Evolutionary conservation across 1,140 invertebrate genomes (phyloP).

Genomic region (Steinernema khuongi): DNA sequence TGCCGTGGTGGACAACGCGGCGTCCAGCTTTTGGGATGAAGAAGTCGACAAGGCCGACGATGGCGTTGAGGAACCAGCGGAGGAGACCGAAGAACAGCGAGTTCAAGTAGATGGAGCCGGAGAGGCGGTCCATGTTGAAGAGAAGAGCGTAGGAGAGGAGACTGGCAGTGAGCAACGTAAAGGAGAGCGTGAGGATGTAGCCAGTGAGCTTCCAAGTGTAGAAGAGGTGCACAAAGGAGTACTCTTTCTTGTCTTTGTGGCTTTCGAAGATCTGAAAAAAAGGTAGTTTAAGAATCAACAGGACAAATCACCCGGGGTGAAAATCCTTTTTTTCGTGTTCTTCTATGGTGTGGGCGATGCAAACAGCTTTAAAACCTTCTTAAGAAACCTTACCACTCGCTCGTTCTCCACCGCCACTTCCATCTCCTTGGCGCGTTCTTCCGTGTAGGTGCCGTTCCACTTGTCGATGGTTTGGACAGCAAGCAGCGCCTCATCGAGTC

Average conservation of each 20-base stretch:
- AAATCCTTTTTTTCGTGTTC: not conserved
- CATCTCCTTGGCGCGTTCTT: slow-evolving; percentile 25
- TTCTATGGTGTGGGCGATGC: not conserved
- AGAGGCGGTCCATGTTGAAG: slow-evolving; percentile 61
- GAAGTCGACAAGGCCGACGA: slow-evolving; percentile 43
- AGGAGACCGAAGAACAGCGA: slow-evolving; percentile 46
- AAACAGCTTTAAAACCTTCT: not conserved
- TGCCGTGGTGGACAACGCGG: not conserved
- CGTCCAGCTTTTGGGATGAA: slow-evolving; percentile 17
- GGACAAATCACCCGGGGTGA: slow-evolving; percentile 26
- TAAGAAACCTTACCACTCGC: slow-evolving; percentile 39
- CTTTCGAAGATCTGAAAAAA: not conserved
- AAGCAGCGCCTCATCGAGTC: slow-evolving; percentile 44
- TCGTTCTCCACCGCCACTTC: slow-evolving; percentile 33
- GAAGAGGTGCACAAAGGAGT: slow-evolving; percentile 36
- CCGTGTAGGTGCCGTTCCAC: slow-evolving; percentile 32
- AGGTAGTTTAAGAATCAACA: slow-evolving; percentile 4
- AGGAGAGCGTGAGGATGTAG: slow-evolving; percentile 46
- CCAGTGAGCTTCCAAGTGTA: slow-evolving; percentile 32
- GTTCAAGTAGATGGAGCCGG: slow-evolving; percentile 48
- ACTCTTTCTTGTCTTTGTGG: slow-evolving; percentile 23
- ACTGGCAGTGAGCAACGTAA: slow-evolving; percentile 36
- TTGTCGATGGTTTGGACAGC: slow-evolving; percentile 40
- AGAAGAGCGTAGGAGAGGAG: slow-evolving; percentile 45
- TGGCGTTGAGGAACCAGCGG: slow-evolving; percentile 50